Evolutionary conservation across 2,888 invertebrate genomes (phyloP).

Genomic region (Halictus ligatus): DNA sequence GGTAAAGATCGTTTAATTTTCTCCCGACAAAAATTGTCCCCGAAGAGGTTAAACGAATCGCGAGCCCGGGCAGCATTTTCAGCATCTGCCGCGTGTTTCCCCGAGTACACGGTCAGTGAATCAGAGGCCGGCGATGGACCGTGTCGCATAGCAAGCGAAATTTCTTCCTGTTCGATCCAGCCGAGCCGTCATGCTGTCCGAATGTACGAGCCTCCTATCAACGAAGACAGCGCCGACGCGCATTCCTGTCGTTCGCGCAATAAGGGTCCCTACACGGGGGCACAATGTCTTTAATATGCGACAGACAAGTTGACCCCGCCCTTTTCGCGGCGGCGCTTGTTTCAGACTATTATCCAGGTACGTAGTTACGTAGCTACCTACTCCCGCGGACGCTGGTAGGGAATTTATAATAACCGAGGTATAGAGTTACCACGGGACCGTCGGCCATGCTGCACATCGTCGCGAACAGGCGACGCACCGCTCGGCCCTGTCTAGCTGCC

Average conservation of each 20-base stretch:
- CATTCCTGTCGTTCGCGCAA: conserved; percentile 64
- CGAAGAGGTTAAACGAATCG: background rate
- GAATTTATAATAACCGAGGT: conserved; percentile 80
- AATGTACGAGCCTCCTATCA: conserved; percentile 71
- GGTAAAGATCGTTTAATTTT: background rate
- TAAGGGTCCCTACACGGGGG: conserved; percentile 39
- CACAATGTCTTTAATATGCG: conserved; percentile 78
- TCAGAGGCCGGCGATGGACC: conserved; percentile 34
- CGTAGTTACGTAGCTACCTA: conserved; percentile 72
- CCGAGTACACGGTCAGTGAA: conserved; percentile 15
- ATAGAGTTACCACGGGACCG: conserved; percentile 59
- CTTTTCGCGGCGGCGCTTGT: conserved; percentile 77
- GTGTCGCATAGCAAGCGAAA: conserved; percentile 44
- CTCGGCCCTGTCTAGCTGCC: conserved; percentile 12
- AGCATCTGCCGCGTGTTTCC: conserved; percentile 3
- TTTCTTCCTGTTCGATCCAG: conserved; percentile 58
- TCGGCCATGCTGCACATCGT: conserved; percentile 56
- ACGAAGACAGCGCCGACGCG: conserved; percentile 34
- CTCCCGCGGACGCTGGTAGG: conserved; percentile 74
- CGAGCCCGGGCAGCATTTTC: background rate
- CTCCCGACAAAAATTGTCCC: background rate
- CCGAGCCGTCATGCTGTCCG: conserved; percentile 47
- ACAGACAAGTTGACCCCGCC: conserved; percentile 79
- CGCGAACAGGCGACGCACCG: conserved; percentile 51
- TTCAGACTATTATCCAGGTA: conserved; percentile 77